phyloP scores from a whole-genome alignment of 2,797 vertebrate genomes.

The Gymnoscopelus microlampas region DNA sequence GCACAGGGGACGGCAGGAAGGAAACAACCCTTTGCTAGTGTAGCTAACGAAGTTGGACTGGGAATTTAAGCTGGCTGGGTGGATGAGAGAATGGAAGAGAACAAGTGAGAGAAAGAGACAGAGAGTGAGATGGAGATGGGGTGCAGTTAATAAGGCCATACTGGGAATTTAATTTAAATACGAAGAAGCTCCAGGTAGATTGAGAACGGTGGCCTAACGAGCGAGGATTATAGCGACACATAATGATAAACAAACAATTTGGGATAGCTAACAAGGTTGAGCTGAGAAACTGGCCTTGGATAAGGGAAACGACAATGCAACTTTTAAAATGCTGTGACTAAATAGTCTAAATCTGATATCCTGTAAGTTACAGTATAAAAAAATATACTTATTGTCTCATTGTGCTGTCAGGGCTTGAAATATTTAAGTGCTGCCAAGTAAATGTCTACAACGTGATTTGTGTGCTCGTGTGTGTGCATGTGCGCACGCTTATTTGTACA shows the following conservation, averaged over 20 bases:
- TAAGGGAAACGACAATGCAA: conserved; percentile 3
- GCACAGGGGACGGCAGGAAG: conserved; percentile 73
- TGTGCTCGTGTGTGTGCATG: conserved; percentile 17
- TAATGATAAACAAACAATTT: conserved; percentile 8
- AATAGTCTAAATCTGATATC: background rate
- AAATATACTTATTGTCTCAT: background rate
- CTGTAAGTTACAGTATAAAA: background rate
- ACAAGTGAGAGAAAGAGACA: conserved; percentile 3
- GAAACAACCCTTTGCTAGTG: conserved; percentile 84
- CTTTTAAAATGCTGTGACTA: background rate
- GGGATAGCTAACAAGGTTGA: background rate
- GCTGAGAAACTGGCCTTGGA: background rate
- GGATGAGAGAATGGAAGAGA: background rate
- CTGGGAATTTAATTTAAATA: conserved; percentile 47
- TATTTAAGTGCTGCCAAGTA: background rate
- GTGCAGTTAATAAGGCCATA: conserved; percentile 42
- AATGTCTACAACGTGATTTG: background rate
- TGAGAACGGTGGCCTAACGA: conserved; percentile 33
- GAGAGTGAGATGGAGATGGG: background rate
- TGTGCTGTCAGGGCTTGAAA: background rate
- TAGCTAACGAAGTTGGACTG: conserved; percentile 82
- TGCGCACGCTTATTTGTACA: conserved; percentile 41
- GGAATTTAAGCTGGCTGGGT: conserved; percentile 58
- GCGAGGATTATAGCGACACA: conserved; percentile 3
- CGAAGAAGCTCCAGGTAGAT: conserved; percentile 14